Conservation (phyloP, 2,888 invertebrate genomes). For the Fragum sueziense region DNA sequence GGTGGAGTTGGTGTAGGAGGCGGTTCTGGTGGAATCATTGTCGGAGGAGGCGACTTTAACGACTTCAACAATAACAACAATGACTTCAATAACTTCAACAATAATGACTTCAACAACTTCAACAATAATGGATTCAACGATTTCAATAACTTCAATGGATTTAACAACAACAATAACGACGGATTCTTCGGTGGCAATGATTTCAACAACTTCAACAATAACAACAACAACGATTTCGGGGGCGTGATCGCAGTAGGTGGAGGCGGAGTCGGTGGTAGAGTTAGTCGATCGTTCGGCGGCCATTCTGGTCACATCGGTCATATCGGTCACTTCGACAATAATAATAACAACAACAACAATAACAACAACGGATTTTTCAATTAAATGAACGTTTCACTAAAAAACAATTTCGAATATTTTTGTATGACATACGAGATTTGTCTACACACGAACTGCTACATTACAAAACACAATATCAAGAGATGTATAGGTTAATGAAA, state of each 20-base stretch:
- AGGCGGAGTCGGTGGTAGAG: too few species aligned
- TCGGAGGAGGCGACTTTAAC: slow-evolving; percentile 10
- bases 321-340: neutral
- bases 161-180: slow-evolving; percentile 16
- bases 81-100: slow-evolving; percentile 8
- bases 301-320: neutral
- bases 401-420: too few species aligned
- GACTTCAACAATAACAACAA: slow-evolving; percentile 23
- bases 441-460: too few species aligned
- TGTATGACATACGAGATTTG: too few species aligned
- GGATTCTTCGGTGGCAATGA: slow-evolving; percentile 14
- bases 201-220: slow-evolving; percentile 17
- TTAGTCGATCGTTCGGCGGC: neutral
- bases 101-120: slow-evolving; percentile 16
- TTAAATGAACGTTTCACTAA: too few species aligned
- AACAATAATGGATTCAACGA: slow-evolving; percentile 4
- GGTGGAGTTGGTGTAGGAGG: slow-evolving; percentile 16
- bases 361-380: too few species aligned
- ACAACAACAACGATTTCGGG: slow-evolving; percentile 2
- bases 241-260: too few species aligned
- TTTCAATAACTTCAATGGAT: slow-evolving; percentile 19
- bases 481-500: too few species aligned
- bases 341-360: neutral
- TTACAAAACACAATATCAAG: too few species aligned
- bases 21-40: neutral